A percentile compares a stretch with the other conserved stretches of the same genome.
Conservation (phyloP, 2,888 invertebrate species). For the Hyalella azteca region DNA sequence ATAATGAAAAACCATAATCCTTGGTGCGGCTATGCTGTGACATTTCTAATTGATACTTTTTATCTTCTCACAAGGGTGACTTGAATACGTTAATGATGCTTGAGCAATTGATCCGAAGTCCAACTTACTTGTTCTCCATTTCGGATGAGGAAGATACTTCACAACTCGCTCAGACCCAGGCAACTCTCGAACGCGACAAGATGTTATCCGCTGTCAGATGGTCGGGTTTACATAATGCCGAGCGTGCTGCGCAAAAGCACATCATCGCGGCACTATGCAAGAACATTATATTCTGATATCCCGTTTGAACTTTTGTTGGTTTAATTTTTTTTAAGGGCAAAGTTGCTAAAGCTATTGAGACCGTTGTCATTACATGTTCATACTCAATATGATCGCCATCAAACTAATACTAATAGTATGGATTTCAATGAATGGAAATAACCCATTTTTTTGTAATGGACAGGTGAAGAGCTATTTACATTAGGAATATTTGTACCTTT, state of each 20-base stretch:
- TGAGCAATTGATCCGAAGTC: background rate
- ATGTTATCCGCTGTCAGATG: background rate
- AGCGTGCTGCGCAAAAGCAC: background rate
- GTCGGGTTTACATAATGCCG: background rate
- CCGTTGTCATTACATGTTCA: no score
- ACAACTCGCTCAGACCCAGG: background rate
- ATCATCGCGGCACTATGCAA: background rate
- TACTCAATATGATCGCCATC: no score
- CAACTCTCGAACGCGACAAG: background rate
- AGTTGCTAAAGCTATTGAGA: no score
- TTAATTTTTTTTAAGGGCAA: no score
- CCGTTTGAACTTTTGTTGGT: no score
- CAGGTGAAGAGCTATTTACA: no score
- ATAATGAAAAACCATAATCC: no score
- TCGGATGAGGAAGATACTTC: background rate
- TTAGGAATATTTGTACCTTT: no score
- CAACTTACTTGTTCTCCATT: background rate
- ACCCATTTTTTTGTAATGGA: no score
- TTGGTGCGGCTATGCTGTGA: no score
- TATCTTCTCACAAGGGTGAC: background rate
- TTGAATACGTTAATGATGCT: background rate
- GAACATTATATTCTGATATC: conserved; percentile 15
- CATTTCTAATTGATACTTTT: background rate
- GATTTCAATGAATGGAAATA: no score
- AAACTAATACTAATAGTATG: no score